Evolutionary conservation across 1,140 invertebrate genomes (phyloP).

Genomic region (Andrena cerasifolii): DNA sequence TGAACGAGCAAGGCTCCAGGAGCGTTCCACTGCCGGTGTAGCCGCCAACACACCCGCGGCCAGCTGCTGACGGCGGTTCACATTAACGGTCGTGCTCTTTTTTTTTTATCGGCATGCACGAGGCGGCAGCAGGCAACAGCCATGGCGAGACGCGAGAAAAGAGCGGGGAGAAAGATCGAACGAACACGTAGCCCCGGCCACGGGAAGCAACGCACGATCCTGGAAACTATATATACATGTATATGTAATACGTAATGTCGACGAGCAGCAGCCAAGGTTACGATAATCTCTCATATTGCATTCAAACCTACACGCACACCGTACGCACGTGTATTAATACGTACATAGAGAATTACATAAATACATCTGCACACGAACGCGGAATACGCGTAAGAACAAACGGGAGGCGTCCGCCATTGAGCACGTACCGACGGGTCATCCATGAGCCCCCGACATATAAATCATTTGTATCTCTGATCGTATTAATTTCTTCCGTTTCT

Average conservation of each 20-base stretch:
- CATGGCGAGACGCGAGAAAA: conserved; percentile 22
- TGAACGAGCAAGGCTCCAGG: conserved; percentile 43
- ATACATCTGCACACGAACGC: conserved; percentile 50
- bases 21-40: conserved; percentile 65
- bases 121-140: conserved; percentile 22
- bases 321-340: conserved; percentile 60
- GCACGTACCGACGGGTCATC: neutral
- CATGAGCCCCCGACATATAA: conserved; percentile 26
- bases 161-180: conserved; percentile 16
- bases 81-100: conserved; percentile 30
- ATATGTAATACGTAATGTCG: conserved; percentile 39
- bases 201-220: conserved; percentile 29
- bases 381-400: conserved; percentile 18
- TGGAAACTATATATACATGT: conserved; percentile 25
- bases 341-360: conserved; percentile 56
- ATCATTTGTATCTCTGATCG: conserved; percentile 25
- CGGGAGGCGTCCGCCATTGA: conserved; percentile 16
- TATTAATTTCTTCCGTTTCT: conserved; percentile 24
- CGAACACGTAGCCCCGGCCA: conserved; percentile 45
- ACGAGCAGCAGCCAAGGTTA: conserved; percentile 49
- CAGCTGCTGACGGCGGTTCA: conserved; percentile 51
- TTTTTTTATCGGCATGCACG: conserved; percentile 46
- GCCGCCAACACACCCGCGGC: conserved; percentile 41
- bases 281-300: conserved; percentile 57
- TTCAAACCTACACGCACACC: conserved; percentile 60